Base-by-base conservation (phyloP, 2,113 vertebrate species). In the Ciconia maguari region DNA sequence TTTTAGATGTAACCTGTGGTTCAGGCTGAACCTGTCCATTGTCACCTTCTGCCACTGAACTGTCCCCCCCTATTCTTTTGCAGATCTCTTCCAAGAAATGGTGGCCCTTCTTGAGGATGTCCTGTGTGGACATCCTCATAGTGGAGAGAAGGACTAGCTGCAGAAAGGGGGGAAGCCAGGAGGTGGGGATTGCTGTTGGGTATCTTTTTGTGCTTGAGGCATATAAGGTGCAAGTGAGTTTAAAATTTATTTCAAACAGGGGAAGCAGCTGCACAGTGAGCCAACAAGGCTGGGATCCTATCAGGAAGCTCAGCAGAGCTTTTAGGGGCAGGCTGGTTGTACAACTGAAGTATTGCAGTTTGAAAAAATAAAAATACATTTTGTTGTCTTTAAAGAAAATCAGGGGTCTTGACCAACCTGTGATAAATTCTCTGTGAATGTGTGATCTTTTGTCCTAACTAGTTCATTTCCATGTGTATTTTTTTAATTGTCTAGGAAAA, bases 341-440 rank as follows among this genome's bases (percentile, higher is more conserved):
- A 48, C 29, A 60, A 25, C 9, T 44, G 42, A 82, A 76, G 5
- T 51, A 65, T 3, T 72, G 41, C 7, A 12, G 21, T 68, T 87
- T 79, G 27, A 68, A 93, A 91, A 71, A 22, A 54, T 3, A 65
- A 81, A 65, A 75, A 64, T 20, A 11, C 1, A 1, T 48, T 27
- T 29, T 24, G 89, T 41, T 34, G 2, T 55, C 51, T 68, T 64
- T 46, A 20, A 84, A 94, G 41, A 84, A 87, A 79, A 75, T n/a
- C 13, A 41, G 4, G 5, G 5, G 2, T 82, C 52, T 64, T 48
- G 44, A 51, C 7, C 29, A 52, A 11, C 7, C 7, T 27, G 7
- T n/a, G 51, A 58, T 3, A 69, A 69, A 57, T 57, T 48, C 44
- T 65, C 6, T 34, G 16, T 1, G 0, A 60, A 27, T 0, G 0